Evolutionary conservation across 2,797 vertebrate genomes (phyloP).

Genomic region (Micrastur ruficollis): DNA sequence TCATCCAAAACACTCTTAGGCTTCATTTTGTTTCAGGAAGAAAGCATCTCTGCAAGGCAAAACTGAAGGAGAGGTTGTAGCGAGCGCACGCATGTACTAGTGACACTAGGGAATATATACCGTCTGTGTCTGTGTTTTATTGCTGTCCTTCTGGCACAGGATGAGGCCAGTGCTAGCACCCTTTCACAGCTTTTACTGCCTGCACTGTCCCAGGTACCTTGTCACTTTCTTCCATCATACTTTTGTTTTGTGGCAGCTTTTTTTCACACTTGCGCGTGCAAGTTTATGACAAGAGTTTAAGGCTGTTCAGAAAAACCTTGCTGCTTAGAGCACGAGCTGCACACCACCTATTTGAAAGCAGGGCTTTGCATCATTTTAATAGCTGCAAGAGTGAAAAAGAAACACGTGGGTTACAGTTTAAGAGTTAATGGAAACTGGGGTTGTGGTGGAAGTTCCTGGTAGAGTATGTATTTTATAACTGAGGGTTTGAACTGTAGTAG

Average conservation of each 20-base stretch:
- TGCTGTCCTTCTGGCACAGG: neutral
- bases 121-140: neutral
- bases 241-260: neutral
- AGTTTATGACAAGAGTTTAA: neutral
- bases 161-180: neutral
- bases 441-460: neutral
- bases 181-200: neutral
- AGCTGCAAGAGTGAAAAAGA: neutral
- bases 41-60: neutral
- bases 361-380: neutral
- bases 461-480: neutral
- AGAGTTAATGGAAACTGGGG: neutral
- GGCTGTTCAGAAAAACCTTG: neutral
- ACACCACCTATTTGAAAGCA: neutral
- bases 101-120: neutral
- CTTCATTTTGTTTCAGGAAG: neutral
- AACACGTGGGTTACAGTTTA: neutral
- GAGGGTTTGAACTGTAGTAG: neutral
- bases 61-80: neutral
- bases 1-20: neutral
- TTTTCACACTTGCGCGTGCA: neutral
- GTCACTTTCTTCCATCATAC: neutral
- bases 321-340: neutral
- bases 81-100: accelerated
- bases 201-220: neutral